Percentiles rank a stretch among this genome's conserved stretches.
These are phyloP conservation scores for Caenorhabditis zanzibari DNA, from an alignment of 2,888 invertebrate genomes.

Conservation along the genomic window DNA sequence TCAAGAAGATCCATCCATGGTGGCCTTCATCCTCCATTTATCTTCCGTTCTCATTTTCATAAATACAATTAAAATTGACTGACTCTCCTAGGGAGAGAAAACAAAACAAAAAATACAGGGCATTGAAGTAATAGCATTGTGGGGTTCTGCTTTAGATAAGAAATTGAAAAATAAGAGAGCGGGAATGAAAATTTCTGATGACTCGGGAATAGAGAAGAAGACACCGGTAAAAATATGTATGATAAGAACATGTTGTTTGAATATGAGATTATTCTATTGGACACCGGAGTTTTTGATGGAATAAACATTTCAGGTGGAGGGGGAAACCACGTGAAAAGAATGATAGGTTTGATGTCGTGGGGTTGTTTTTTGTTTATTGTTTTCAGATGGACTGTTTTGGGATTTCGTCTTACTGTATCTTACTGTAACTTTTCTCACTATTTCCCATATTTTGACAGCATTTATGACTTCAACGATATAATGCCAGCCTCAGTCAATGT, in stretches of 20 bases:
- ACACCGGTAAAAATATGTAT: conserved; percentile 7
- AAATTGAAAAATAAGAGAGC: conserved; percentile 3
- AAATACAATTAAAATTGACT: conserved; percentile 19
- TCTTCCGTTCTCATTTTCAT: conserved; percentile 28
- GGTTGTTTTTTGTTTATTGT: background rate
- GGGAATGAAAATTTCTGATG: conserved; percentile 20
- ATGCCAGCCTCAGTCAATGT: too few species aligned
- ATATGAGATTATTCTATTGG: conserved; percentile 47
- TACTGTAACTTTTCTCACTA: too few species aligned
- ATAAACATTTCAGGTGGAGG: conserved; percentile 23
- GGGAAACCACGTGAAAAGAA: background rate
- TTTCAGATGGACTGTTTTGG: too few species aligned
- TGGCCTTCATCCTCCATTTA: conserved; percentile 11
- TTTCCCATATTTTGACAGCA: too few species aligned
- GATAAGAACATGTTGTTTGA: conserved; percentile 58
- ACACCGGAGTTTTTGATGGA: conserved; percentile 47
- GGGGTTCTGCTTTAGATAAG: conserved; percentile 27
- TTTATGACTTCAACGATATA: too few species aligned
- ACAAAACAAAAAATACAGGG: conserved; percentile 4
- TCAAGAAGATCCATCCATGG: background rate
- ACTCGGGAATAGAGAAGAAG: background rate
- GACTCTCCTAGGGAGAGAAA: too few species aligned
- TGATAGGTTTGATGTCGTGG: background rate
- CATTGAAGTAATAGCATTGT: conserved; percentile 36
- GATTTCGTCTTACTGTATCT: too few species aligned